Evolutionary conservation across 2,113 vertebrate species (phyloP).

Genomic region (Lophura nycthemera): DNA sequence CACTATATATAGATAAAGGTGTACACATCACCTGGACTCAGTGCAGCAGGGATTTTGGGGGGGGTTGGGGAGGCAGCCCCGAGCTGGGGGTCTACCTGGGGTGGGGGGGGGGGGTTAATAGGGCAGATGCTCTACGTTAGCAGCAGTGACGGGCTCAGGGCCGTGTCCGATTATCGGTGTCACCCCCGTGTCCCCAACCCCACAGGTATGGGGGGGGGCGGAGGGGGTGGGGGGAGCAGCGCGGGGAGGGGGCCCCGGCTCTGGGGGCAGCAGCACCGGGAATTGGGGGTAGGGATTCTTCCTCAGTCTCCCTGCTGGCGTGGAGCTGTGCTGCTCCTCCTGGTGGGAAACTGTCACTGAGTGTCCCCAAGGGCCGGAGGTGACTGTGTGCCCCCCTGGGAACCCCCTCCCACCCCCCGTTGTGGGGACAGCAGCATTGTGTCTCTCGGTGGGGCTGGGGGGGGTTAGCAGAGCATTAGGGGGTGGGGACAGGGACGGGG

Average conservation of each 20-base stretch:
- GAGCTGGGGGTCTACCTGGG: neutral
- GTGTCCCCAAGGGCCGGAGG: neutral
- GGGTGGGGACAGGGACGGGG: neutral
- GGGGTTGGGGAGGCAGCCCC: neutral
- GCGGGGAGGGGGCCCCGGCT: neutral
- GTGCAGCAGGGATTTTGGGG: neutral
- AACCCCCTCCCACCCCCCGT: no score
- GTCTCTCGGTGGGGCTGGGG: neutral
- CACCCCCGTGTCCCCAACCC: neutral
- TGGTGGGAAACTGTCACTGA: neutral
- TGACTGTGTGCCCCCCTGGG: neutral
- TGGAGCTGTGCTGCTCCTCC: neutral
- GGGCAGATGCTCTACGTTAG: conserved; percentile 25
- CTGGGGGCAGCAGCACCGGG: neutral
- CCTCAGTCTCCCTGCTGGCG: neutral
- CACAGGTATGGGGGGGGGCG: accelerated
- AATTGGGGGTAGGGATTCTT: neutral
- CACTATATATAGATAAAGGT: neutral
- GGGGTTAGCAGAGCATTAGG: neutral
- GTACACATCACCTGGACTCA: neutral
- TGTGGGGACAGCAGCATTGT: neutral
- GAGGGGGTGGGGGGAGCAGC: neutral
- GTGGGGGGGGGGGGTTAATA: neutral
- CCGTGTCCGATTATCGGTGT: neutral
- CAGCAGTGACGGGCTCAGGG: neutral